Evolutionary conservation across 2,797 vertebrate genomes (phyloP).

Genomic region (Xenops minutus): DNA sequence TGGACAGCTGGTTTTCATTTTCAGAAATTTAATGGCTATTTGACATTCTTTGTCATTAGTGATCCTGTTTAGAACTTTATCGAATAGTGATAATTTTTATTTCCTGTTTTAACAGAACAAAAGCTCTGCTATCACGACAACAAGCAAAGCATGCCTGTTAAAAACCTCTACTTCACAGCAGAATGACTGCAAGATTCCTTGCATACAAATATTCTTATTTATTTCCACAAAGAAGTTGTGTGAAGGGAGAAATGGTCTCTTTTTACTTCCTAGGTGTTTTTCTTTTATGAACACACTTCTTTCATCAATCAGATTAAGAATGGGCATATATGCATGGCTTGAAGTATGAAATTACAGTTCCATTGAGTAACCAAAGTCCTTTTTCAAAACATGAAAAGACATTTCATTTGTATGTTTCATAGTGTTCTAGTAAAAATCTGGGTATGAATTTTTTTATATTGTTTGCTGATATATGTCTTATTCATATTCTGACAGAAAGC

Average conservation of each 20-base stretch:
- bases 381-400: neutral
- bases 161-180: neutral
- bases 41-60: neutral
- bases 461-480: neutral
- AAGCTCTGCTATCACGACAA: neutral
- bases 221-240: neutral
- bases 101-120: neutral
- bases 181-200: neutral
- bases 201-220: neutral
- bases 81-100: neutral
- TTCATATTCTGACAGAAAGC: neutral
- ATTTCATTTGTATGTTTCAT: neutral
- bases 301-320: neutral
- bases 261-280: neutral
- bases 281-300: neutral
- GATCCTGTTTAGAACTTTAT: neutral
- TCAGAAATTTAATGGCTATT: conserved; percentile 10
- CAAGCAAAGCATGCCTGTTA: neutral
- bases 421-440: neutral
- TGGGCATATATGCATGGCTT: neutral
- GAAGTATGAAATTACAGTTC: neutral
- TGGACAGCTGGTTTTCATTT: conserved; percentile 31
- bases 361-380: neutral
- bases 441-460: neutral
- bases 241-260: neutral